Percentiles rank a stretch among this genome's conserved stretches.
Conservation (phyloP, 2,888 invertebrate species). For the Hyles lineata region DNA sequence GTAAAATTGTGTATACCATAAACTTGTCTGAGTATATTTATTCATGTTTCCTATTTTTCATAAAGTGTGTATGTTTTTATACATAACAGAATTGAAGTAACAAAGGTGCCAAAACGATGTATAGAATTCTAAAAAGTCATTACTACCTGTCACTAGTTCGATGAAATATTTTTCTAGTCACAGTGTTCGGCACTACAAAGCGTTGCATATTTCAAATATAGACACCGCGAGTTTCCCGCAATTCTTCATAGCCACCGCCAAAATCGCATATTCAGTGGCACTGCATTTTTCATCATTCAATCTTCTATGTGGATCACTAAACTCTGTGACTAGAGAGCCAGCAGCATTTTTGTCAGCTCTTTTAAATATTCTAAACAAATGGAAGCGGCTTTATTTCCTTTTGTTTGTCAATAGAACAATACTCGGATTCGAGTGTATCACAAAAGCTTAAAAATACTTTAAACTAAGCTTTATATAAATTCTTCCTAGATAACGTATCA, state of each 20-base stretch:
- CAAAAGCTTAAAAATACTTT: neutral
- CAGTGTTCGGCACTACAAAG: slow-evolving; percentile 54
- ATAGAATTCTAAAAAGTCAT: neutral
- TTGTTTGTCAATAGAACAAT: neutral
- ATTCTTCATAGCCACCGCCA: slow-evolving; percentile 62
- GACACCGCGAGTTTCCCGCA: slow-evolving; percentile 48
- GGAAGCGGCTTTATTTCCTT: neutral
- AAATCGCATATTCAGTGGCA: slow-evolving; percentile 64
- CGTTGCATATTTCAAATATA: slow-evolving; percentile 58
- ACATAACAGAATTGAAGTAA: neutral
- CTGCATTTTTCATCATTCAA: slow-evolving; percentile 76
- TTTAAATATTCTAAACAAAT: slow-evolving; percentile 20
- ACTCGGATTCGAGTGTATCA: neutral
- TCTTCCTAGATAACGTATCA: too few relatives aligned
- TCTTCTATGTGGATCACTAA: slow-evolving; percentile 57
- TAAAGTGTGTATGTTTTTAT: neutral
- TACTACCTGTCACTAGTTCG: slow-evolving; percentile 5
- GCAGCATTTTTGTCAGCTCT: slow-evolving; percentile 36
- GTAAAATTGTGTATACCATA: neutral
- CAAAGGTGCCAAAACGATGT: neutral
- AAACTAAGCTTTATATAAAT: too few relatives aligned
- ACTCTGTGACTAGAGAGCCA: slow-evolving; percentile 43
- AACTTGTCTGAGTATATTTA: neutral
- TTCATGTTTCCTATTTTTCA: neutral
- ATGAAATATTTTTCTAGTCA: slow-evolving; percentile 38